Conservation (phyloP, 2,797 vertebrate species). For the Heterohyrax brucei region DNA sequence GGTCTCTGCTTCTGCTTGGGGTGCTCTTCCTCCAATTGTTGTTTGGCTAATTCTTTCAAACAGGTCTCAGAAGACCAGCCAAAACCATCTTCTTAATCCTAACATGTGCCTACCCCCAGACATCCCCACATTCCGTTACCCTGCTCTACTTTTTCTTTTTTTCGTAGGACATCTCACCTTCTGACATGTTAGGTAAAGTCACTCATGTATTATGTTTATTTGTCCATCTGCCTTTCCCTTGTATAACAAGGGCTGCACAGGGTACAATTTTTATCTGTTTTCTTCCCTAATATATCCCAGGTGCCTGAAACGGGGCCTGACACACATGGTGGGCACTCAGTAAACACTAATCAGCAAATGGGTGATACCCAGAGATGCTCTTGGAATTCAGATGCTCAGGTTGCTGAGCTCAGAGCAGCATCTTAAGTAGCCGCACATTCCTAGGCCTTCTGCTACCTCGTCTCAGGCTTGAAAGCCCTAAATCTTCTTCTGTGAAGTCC, state of each 20-base stretch:
- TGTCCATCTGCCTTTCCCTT: slow-evolving; percentile 6
- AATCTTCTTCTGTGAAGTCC: not conserved
- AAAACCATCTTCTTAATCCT: not conserved
- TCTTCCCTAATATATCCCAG: not conserved
- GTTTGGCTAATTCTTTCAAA: not conserved
- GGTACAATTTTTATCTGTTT: not conserved
- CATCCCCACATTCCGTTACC: not conserved
- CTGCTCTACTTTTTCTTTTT: not conserved
- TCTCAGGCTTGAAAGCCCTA: not conserved
- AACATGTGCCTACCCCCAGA: not conserved
- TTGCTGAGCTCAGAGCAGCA: not conserved
- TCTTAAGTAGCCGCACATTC: not conserved
- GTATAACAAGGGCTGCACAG: not conserved
- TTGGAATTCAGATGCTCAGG: not conserved
- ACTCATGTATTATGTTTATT: not conserved
- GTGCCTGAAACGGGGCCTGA: not conserved
- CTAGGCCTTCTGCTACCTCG: not conserved
- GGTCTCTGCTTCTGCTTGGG: not conserved
- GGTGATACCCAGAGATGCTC: not conserved
- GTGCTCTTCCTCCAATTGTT: not conserved
- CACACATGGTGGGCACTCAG: not conserved
- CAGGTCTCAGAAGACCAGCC: not conserved
- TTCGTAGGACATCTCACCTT: not conserved
- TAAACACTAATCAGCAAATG: not conserved
- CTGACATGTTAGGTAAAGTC: not conserved